These are phyloP conservation scores for Cherax quadricarinatus DNA, from an alignment of 1,140 invertebrate species.

Conservation along the genomic window DNA sequence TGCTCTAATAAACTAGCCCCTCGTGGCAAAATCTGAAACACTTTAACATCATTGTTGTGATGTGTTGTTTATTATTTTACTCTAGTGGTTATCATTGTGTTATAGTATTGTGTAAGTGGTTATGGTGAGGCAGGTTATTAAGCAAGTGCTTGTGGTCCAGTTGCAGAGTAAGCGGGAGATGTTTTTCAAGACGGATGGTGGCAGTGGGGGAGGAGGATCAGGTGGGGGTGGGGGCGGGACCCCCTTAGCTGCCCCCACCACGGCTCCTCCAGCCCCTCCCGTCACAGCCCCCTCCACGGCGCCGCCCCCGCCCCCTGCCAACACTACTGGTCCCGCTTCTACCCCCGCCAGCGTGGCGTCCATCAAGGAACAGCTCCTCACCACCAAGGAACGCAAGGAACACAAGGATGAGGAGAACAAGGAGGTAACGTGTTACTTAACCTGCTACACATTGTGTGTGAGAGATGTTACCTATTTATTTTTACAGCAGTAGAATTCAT, in stretches of 20 bases:
- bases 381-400: constrained; percentile 69
- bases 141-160: constrained; percentile 77
- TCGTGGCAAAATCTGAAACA: no score
- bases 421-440: constrained; percentile 34
- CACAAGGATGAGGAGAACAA: constrained; percentile 73
- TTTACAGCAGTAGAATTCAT: no score
- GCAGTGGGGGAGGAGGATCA: constrained; percentile 73
- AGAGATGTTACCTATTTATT: not conserved
- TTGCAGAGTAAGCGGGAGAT: constrained; percentile 87
- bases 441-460: no score
- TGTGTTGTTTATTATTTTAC: no score
- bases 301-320: constrained; percentile 15
- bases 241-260: constrained; percentile 77
- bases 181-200: constrained; percentile 84
- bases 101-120: no score
- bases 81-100: no score
- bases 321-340: constrained; percentile 19
- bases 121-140: no score
- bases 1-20: no score
- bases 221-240: constrained; percentile 76
- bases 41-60: no score
- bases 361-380: constrained; percentile 74
- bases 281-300: constrained; percentile 47
- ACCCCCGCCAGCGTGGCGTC: constrained; percentile 63
- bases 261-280: constrained; percentile 61